A percentile compares a stretch with the other conserved stretches of the same genome.
Conservation (phyloP, 1,140 invertebrate genomes). For the Drosophila repletoides region DNA sequence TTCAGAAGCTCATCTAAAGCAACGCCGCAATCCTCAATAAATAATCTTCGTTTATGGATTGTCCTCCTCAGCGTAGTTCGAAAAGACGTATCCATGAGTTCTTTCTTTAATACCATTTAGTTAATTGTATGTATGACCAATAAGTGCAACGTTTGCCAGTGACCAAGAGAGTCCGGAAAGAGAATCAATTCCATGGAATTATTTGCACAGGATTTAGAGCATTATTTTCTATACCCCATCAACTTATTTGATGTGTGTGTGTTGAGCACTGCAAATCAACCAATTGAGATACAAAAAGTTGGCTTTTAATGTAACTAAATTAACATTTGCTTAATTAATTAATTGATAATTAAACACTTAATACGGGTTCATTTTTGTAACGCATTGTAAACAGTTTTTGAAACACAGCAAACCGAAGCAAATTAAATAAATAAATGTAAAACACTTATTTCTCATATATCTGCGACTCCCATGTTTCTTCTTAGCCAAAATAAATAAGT, state of each 20-base stretch:
- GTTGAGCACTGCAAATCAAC: conserved; percentile 29
- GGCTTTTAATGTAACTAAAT: conserved; percentile 64
- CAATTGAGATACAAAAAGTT: conserved; percentile 54
- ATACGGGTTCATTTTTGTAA: conserved; percentile 35
- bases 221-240: conserved; percentile 5
- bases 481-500: no score
- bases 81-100: conserved; percentile 42
- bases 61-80: background rate
- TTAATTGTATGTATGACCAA: conserved; percentile 66
- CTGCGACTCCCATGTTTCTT: no score
- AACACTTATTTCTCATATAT: conserved; percentile 11
- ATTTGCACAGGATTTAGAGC: conserved; percentile 5
- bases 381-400: conserved; percentile 44
- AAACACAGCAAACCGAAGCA: conserved; percentile 14
- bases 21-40: background rate
- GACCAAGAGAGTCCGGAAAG: conserved; percentile 3
- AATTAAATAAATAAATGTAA: conserved; percentile 52
- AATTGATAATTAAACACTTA: conserved; percentile 12
- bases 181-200: conserved; percentile 9
- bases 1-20: conserved; percentile 49
- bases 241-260: conserved; percentile 13
- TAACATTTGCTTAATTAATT: conserved; percentile 57
- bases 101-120: conserved; percentile 52
- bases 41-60: conserved; percentile 21
- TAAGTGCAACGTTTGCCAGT: conserved; percentile 56